These are phyloP conservation scores for Gopherus evgoodei DNA, from an alignment of 2,113 vertebrate genomes.

Conservation along the genomic window DNA sequence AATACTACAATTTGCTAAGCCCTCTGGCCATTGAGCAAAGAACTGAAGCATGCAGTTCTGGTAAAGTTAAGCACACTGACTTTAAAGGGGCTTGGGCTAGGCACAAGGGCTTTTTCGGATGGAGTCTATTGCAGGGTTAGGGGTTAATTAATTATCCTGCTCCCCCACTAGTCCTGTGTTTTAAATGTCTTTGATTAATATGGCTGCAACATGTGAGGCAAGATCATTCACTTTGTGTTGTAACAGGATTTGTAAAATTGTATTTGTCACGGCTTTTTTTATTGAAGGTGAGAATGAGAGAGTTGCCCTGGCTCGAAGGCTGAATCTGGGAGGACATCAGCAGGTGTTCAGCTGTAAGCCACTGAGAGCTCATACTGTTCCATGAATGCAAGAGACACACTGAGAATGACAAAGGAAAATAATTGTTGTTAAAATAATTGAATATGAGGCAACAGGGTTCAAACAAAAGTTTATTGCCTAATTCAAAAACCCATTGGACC, in stretches of 20 bases:
- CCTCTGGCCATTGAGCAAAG: neutral
- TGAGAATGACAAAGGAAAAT: neutral
- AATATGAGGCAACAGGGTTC: neutral
- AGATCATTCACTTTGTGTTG: neutral
- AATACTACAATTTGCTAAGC: neutral
- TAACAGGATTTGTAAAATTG: neutral
- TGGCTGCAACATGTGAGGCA: neutral
- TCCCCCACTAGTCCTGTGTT: neutral
- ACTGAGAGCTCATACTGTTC: neutral
- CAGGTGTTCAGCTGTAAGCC: neutral
- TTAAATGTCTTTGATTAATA: neutral
- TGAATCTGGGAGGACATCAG: neutral
- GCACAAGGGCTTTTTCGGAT: neutral
- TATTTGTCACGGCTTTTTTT: neutral
- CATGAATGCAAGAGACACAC: neutral
- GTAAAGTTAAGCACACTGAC: neutral
- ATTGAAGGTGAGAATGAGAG: neutral
- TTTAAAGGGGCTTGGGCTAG: neutral
- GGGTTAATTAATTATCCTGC: neutral
- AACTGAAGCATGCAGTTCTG: neutral
- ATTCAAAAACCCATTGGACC: neutral
- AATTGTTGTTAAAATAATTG: neutral
- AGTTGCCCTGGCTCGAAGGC: neutral
- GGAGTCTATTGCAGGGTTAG: neutral
- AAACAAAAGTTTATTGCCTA: neutral